Conservation (phyloP, 2,113 vertebrate genomes). For the Spea multiplicata region DNA sequence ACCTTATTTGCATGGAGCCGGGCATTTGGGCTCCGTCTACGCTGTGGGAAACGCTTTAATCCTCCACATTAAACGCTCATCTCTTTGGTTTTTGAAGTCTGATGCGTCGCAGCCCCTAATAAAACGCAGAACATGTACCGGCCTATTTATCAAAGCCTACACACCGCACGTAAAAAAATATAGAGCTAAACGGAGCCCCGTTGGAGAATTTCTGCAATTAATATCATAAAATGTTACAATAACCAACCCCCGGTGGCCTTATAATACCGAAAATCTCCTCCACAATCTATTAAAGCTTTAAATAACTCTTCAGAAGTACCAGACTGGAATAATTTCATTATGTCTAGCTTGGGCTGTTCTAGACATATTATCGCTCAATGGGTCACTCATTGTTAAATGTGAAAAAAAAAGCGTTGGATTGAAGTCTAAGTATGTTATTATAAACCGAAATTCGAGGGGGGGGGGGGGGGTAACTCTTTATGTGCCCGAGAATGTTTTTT, state of each 20-base stretch:
- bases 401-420: neutral
- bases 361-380: slow-evolving; percentile 8
- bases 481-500: too few species aligned
- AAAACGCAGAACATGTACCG: slow-evolving; percentile 8
- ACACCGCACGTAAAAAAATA: slow-evolving; percentile 9
- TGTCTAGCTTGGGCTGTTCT: slow-evolving; percentile 19
- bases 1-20: too few species aligned
- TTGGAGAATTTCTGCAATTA: slow-evolving; percentile 2
- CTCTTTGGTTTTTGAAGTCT: too few species aligned
- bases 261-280: neutral
- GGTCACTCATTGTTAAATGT: neutral
- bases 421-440: slow-evolving; percentile 2
- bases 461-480: too few species aligned
- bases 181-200: neutral
- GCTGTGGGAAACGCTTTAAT: too few species aligned
- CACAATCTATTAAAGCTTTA: slow-evolving; percentile 21
- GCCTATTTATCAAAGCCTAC: slow-evolving; percentile 8
- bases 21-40: too few species aligned
- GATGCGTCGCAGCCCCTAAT: neutral
- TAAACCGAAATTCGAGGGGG: neutral
- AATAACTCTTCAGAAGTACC: slow-evolving; percentile 32
- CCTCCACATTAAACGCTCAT: too few species aligned
- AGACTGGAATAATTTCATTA: slow-evolving; percentile 43
- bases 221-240: slow-evolving; percentile 21
- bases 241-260: slow-evolving; percentile 14